Percentiles rank a stretch among this genome's conserved stretches.
These are phyloP conservation scores for Chalcosyrphus nemorum DNA, from an alignment of 2,888 invertebrate genomes.

Conservation along the genomic window DNA sequence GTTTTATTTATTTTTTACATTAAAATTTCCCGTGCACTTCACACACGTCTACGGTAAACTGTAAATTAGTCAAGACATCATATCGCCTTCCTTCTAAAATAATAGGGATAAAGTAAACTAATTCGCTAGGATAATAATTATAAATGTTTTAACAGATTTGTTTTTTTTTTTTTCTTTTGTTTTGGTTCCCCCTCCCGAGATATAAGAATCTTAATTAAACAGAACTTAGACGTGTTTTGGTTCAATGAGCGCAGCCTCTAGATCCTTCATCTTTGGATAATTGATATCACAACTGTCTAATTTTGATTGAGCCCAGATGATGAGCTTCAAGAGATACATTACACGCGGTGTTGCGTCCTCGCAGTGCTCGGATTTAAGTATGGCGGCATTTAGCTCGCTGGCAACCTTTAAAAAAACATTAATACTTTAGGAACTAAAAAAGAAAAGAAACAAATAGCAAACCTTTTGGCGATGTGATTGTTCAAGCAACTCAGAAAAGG, in stretches of 20 bases:
- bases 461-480: slow-evolving; percentile 97
- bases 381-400: slow-evolving; percentile 98
- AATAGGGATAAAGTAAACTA: slow-evolving; percentile 47
- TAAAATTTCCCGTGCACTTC: slow-evolving; percentile 31
- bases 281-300: slow-evolving; percentile 96
- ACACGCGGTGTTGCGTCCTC: slow-evolving; percentile 95
- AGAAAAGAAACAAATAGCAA: slow-evolving; percentile 10
- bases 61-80: slow-evolving; percentile 28
- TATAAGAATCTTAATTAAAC: slow-evolving; percentile 84
- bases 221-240: slow-evolving; percentile 75
- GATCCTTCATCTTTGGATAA: slow-evolving; percentile 97
- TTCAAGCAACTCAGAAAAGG: slow-evolving; percentile 96
- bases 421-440: slow-evolving; percentile 23
- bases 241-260: slow-evolving; percentile 92
- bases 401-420: slow-evolving; percentile 87
- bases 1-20: slow-evolving; percentile 53
- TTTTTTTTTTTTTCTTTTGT: no score
- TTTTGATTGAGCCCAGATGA: slow-evolving; percentile 98
- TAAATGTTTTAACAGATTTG: slow-evolving; percentile 54
- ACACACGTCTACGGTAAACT: slow-evolving; percentile 4
- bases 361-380: slow-evolving; percentile 95
- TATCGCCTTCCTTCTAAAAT: slow-evolving; percentile 29
- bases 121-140: slow-evolving; percentile 60
- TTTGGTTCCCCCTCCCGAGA: slow-evolving; percentile 14
- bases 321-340: slow-evolving; percentile 94